phyloP scores from a whole-genome alignment of 2,888 invertebrate genomes.

The Drosophila testacea region DNA sequence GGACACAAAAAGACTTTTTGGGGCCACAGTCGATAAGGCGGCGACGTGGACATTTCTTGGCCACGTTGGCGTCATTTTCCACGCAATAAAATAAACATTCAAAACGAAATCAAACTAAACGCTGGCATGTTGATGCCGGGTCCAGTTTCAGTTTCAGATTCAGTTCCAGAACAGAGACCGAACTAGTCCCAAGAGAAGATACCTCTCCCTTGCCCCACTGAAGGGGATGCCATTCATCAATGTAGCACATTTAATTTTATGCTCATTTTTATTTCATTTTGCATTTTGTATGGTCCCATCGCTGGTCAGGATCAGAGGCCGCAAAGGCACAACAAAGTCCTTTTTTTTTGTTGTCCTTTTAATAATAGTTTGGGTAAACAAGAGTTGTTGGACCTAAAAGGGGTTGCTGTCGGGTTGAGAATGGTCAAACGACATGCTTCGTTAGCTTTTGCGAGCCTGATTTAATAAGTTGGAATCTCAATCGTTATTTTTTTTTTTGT shows the following conservation, averaged over 20 bases:
- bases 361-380: slow-evolving; percentile 79
- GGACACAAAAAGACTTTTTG: slow-evolving; percentile 7
- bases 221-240: slow-evolving; percentile 68
- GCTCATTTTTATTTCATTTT: slow-evolving; percentile 78
- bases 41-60: slow-evolving; percentile 76
- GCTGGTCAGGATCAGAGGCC: slow-evolving; percentile 55
- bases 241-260: slow-evolving; percentile 83
- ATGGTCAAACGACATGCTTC: slow-evolving; percentile 34
- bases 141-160: not conserved
- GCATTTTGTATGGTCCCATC: slow-evolving; percentile 47
- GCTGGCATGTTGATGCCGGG: slow-evolving; percentile 59
- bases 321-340: slow-evolving; percentile 37
- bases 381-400: slow-evolving; percentile 37
- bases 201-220: not conserved
- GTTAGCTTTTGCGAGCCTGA: slow-evolving; percentile 65
- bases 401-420: slow-evolving; percentile 29
- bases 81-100: slow-evolving; percentile 84
- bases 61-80: slow-evolving; percentile 84
- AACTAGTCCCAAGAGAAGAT: slow-evolving; percentile 18
- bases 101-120: slow-evolving; percentile 83
- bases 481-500: slow-evolving; percentile 21
- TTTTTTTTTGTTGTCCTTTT: not conserved
- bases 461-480: slow-evolving; percentile 68
- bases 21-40: slow-evolving; percentile 52
- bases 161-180: not conserved